A percentile compares a stretch with the other conserved stretches of the same genome.
Evolutionary conservation across 1,140 invertebrate species (phyloP).

Genomic region (Tetragnatha versicolor): DNA sequence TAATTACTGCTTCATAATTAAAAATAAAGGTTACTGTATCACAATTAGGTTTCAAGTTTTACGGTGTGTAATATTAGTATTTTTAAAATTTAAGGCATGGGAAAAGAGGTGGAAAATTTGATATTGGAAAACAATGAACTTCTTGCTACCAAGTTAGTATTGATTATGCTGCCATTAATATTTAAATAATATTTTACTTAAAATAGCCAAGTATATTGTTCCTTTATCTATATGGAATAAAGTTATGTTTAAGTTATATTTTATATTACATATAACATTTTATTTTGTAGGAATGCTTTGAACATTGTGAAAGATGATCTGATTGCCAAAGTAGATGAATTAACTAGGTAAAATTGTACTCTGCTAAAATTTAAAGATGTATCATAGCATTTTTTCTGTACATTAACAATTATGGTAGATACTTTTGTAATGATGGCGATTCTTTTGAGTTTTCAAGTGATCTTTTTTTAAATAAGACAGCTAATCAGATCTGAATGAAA

Average conservation of each 20-base stretch:
- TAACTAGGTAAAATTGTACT: constrained; percentile 76
- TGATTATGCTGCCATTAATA: background rate
- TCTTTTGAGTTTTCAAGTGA: too few species aligned
- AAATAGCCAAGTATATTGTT: background rate
- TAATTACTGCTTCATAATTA: background rate
- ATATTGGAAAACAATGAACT: constrained; percentile 99
- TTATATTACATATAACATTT: background rate
- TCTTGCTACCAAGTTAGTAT: constrained; percentile 82
- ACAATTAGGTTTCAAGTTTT: background rate
- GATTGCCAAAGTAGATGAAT: constrained; percentile 97
- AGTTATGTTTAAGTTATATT: background rate
- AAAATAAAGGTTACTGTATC: background rate
- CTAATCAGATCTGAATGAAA: too few species aligned
- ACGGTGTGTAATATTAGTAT: background rate
- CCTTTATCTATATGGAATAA: background rate
- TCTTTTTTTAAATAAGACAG: too few species aligned
- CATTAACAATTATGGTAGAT: background rate
- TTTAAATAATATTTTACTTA: background rate
- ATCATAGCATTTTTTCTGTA: too few species aligned
- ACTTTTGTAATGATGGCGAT: background rate
- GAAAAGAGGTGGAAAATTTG: constrained; percentile 98
- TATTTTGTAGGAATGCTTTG: constrained; percentile 83
- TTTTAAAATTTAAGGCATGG: constrained; percentile 81
- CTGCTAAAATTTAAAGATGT: background rate
- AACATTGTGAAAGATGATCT: constrained; percentile 99